Base-by-base conservation (phyloP, 92 coral and sea anemone genomes). In the Epizoanthus fatuus region DNA sequence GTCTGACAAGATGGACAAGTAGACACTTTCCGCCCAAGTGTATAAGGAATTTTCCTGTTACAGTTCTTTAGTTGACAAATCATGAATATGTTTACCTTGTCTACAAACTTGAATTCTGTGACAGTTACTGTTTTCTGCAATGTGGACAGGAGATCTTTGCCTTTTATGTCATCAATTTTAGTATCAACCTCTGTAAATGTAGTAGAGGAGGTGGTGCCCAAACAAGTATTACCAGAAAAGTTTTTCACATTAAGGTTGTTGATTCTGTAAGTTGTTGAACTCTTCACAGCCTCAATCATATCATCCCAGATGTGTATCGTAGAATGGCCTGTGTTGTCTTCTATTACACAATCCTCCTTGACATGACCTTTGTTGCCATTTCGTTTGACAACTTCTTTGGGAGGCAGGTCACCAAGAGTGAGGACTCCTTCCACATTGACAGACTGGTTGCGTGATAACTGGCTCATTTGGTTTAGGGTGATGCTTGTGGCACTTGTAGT, bases 311-410 rank as follows among this genome's bases (percentile, higher is more conserved):
- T 80, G 86, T 90, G 93, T 29, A 86, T 10, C 35, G 53, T 69
- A 42, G 93, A 79, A 17, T 60, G 32, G 8, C 87, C 85, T 2
- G 90, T 86, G 14, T 57, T 54, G 69, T 80, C 87, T 49, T 90
- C 90, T 6, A 73, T 66, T n/a, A 86, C 37, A 59, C 93, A 80
- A 37, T 86, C 93, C 58, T 90, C 93, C 60, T 85, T 85, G 47
- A 90, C 90, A 25, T 38, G 69, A 16, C 90, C 84, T 40, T 72
- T 80, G 16, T 67, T 69, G 17, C 89, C 86, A 52, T 84, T 80
- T 42, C 89, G 68, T 73, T 77, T 89, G 16, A 3, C 15, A 9
- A 88, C 92, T 83, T 88, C 87, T 83, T 88, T 88, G 7, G 80
- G 79, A 11, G 86, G 72, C 14, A 54, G 1, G 63, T 54, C 68